phyloP scores from a whole-genome alignment of 2,888 invertebrate genomes.

The Cyrtodaria siliqua region DNA sequence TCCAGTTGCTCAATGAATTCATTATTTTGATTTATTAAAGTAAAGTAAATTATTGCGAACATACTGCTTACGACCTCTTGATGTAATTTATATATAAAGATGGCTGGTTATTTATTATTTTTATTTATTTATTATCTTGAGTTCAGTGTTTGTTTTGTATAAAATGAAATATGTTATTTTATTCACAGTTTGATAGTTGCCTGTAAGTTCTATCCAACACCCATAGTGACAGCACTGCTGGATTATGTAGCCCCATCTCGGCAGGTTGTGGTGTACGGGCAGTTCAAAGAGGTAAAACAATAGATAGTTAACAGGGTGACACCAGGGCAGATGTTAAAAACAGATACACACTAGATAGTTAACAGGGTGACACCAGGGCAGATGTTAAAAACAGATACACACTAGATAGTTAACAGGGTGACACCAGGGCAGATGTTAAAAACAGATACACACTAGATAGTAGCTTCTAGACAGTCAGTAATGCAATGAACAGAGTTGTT shows the following conservation, averaged over 20 bases:
- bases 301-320: too few relatives aligned
- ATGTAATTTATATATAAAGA: not conserved
- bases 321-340: too few relatives aligned
- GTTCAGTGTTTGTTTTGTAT: too few relatives aligned
- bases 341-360: too few relatives aligned
- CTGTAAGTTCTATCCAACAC: slow-evolving; percentile 94
- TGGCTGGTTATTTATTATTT: not conserved
- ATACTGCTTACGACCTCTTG: not conserved
- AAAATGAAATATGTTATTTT: slow-evolving; percentile 7
- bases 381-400: too few relatives aligned
- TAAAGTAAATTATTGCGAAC: not conserved
- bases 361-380: too few relatives aligned
- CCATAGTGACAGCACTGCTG: slow-evolving; percentile 91
- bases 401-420: too few relatives aligned
- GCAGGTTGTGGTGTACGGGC: slow-evolving; percentile 94
- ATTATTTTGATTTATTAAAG: not conserved
- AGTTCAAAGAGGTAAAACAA: slow-evolving; percentile 89
- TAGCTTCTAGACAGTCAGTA: too few relatives aligned
- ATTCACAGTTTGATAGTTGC: slow-evolving; percentile 88
- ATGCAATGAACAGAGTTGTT: too few relatives aligned
- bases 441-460: too few relatives aligned
- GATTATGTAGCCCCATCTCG: slow-evolving; percentile 93
- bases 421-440: too few relatives aligned
- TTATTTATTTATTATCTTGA: slow-evolving; percentile 1
- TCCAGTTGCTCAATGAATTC: not conserved